phyloP scores from a whole-genome alignment of 37 sponge, comb jelly and placozoan species.

The Halisarca cf. caerulea region DNA sequence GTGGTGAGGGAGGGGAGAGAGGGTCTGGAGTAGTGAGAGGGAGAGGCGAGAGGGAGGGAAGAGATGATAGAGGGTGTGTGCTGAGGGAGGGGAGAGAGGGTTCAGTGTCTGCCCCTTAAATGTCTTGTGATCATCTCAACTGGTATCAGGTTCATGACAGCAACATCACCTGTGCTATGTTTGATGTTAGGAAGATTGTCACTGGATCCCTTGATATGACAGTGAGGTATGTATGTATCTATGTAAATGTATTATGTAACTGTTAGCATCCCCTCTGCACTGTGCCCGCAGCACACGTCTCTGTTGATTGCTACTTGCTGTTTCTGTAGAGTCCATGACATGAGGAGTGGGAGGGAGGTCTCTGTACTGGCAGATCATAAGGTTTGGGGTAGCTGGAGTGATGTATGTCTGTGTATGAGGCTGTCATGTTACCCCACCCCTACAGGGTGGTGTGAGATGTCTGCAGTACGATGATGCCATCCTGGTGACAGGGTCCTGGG shows the following conservation, averaged over 20 bases:
- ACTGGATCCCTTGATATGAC: slow-evolving; percentile 56
- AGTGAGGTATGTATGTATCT: slow-evolving; percentile 35
- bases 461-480: slow-evolving; percentile 76
- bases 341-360: slow-evolving; percentile 63
- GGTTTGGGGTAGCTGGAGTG: slow-evolving; percentile 6
- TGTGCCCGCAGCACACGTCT: not conserved
- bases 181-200: slow-evolving; percentile 75
- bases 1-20: too few relatives aligned
- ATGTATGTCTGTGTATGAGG: too few relatives aligned
- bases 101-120: not conserved
- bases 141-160: slow-evolving; percentile 24
- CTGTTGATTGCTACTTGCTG: not conserved
- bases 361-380: slow-evolving; percentile 59
- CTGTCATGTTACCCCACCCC: not conserved
- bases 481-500: slow-evolving; percentile 86
- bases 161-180: slow-evolving; percentile 64
- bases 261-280: not conserved
- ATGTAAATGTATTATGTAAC: not conserved
- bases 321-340: slow-evolving; percentile 53
- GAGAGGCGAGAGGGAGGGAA: too few relatives aligned
- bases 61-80: too few relatives aligned
- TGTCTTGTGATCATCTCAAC: not conserved
- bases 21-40: too few relatives aligned
- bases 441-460: slow-evolving; percentile 83
- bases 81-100: not conserved